Evolutionary conservation across 2,888 invertebrate species (phyloP), one percentile per base, ranked within the genome.

Genomic region (Orthosia cruda): DNA sequence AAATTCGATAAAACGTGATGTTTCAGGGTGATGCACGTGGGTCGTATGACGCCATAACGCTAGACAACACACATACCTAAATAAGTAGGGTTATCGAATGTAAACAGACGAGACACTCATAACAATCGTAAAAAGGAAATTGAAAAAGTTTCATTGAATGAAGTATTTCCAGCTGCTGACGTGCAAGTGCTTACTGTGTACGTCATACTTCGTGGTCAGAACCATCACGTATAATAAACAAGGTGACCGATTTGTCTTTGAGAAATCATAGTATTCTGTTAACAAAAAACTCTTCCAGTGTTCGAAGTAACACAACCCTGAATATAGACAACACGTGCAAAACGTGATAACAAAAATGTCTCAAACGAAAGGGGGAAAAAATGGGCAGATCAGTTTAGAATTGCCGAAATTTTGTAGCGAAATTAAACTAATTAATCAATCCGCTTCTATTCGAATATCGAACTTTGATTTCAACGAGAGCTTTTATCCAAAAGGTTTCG

Each of bases 1-100:
- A 94, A 92, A 90, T 92, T 93, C 88, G 87, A 94, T 94, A 93
- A 94, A 95, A 93, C 92, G 91, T 93, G 91, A 93, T 93, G 92
- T 92, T 93, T 93, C 89, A 89, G 89, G 88, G 89, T 88, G 87
- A 91, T 88, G 87, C 92, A 92, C 93, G 94, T 94, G 93, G 93
- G 93, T 69, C 49, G 92, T 58, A 87, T 90, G 90, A 91, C 92
- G 93, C 85, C 88, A 89, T 71, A 79, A 80, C 70, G 72, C 81
- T 89, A 91, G 90, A 91, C 90, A 89, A 91, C 89, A 88, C 88
- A 89, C 84, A 89, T 88, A 89, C 90, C 89, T 88, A 91, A 91
- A 91, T 90, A 88, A 90, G 91, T 88, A 87, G 88, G 86, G 88
- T 85, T 85, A 86, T 86, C 79, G 65, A 84, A 89, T 87, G 88